Evolutionary conservation across 2,888 invertebrate genomes (phyloP).

Genomic region (Cheilosia pagana): DNA sequence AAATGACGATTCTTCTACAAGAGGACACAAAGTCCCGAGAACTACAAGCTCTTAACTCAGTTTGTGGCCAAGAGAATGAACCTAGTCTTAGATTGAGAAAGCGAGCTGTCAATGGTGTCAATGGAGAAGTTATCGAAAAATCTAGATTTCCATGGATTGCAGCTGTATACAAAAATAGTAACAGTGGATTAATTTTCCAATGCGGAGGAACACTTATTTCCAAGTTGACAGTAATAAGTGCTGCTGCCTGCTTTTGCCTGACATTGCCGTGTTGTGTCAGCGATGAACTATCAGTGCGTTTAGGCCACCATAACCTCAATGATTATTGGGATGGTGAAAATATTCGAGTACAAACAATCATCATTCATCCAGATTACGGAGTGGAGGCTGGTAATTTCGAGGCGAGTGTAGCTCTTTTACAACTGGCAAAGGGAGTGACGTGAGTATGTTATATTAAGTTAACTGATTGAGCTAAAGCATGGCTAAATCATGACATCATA

Average conservation of each 20-base stretch:
- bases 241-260: slow-evolving; percentile 83
- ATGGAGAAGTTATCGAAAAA: slow-evolving; percentile 77
- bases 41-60: slow-evolving; percentile 7
- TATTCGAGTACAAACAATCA: slow-evolving; percentile 73
- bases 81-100: no score
- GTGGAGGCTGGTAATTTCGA: slow-evolving; percentile 77
- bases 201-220: slow-evolving; percentile 81
- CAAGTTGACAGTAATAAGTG: slow-evolving; percentile 79
- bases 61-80: slow-evolving; percentile 78
- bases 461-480: no score
- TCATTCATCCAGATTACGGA: slow-evolving; percentile 81
- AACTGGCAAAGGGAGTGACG: slow-evolving; percentile 80
- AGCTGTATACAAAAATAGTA: slow-evolving; percentile 85
- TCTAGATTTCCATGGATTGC: slow-evolving; percentile 88
- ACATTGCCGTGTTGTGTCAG: no score
- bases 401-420: slow-evolving; percentile 83
- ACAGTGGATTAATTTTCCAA: slow-evolving; percentile 79
- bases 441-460: no score
- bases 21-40: no score
- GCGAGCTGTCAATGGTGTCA: no score
- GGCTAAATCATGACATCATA: no score
- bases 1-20: no score
- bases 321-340: no score
- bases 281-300: no score
- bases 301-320: no score